Evolutionary conservation across 1,140 invertebrate species (phyloP), one percentile per base, ranked within the genome.

Genomic region (Nixonia krombeini): DNA sequence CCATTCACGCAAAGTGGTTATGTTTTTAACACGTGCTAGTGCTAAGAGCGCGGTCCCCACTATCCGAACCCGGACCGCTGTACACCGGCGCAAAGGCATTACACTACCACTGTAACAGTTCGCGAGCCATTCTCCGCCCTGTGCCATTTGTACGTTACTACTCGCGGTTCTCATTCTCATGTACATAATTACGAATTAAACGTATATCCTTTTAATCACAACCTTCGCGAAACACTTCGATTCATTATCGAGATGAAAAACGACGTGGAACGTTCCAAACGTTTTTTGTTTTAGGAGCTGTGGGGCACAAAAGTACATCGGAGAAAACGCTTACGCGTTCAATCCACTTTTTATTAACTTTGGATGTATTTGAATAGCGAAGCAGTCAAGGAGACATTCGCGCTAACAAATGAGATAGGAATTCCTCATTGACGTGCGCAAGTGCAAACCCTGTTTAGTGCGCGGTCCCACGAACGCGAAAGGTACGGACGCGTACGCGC

Each of bases 21-120:
- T 78, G 75, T 79, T 80, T 77, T 79, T 78, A 80, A 76, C 77
- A 78, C 77, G 75, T 78, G 75, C 75, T 76, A 52, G 70, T 45
- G 66, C 67, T 75, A 78, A 78, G 63, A 44, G 67, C 57, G 72
- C 64, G 69, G 52, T 58, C 63, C 59, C 44, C 31, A 23, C 46
- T 51, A 45, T 44, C 6, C n/a, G 4, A n/a, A n/a, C n/a, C n/a
- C n/a, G n/a, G n/a, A 55, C 17, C 26, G 17, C 28, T 10, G 7
- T 9, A n/a, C n/a, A 33, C 41, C 41, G 41, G 23, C 37, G 35
- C 35, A 23, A 50, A 44, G 2, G 29, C 10, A 31, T 31, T 31
- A 31, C 31, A 37, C 37, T 42, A 51, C 47, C n/a, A 44, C 29
- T 35, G 47, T 47, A 41, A 49, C 51, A 40, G 38, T 31, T 49